Base-by-base conservation (phyloP, 1,140 invertebrate species). In the Brachystomella parvula region DNA sequence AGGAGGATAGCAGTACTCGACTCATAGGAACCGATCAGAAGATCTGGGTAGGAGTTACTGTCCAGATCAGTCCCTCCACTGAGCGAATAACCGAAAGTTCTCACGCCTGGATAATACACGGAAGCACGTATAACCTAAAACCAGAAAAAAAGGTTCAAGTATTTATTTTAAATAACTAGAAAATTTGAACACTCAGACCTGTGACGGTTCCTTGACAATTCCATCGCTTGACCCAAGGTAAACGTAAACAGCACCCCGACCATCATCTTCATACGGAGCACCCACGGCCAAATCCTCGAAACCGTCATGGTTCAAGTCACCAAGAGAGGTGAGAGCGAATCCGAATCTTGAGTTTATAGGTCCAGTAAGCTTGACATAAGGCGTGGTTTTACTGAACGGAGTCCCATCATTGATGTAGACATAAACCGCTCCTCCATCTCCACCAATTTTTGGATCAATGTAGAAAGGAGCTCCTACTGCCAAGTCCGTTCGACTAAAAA, bases 381-480 rank as follows among this genome's bases (percentile, higher is more conserved):
- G 82, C 79, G 60, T 81, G 67, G 62, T 79, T 78, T 65, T 82
- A 79, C 49, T 79, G 75, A 67, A 79, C 65, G 75, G 75, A 63
- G 74, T 61, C 24, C 70, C 72, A 81, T 71, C 71, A 75, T 90
- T 87, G 75, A 90, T 78, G 75, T 92, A 97, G 31, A 96, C 78
- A 73, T 96, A 96, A 24, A 95, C 90, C 2, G 93, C 91, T 31
- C 94, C 94, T 39, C 92, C 94, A 49, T 83, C 80, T 30, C 84
- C 84, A 26, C 49, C 49, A 15, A 9, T 24, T 69, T 85, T 85
- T 9, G 82, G 82, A 75, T 93, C 95, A 47, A 61, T 63, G 75
- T 92, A 95, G 78, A 95, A 93, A 19, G 94, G 94, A 15, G 94
- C 92, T 26, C 89, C 89, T 0, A 96, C 89, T 53, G 95, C 81